phyloP scores from a whole-genome alignment of 2,797 vertebrate genomes.

The Sebastolobus altivelis region DNA sequence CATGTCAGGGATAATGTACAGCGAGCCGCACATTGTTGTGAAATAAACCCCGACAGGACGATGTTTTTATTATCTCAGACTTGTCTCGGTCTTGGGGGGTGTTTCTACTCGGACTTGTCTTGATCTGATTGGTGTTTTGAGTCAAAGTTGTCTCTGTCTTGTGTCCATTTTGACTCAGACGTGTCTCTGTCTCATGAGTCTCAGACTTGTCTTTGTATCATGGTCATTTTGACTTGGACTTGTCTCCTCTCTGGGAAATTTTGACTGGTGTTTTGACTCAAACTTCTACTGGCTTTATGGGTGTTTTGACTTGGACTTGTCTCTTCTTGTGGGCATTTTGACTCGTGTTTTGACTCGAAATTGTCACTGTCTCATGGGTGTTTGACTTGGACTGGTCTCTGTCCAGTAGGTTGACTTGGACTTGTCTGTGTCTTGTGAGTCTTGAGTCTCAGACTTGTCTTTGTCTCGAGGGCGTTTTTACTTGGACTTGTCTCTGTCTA shows the following conservation, averaged over 20 bases:
- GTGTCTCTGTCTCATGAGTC: background rate
- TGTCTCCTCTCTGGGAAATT: no score
- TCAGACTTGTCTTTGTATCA: background rate
- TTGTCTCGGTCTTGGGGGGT: no score
- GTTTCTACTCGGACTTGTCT: no score
- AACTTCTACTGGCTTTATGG: no score
- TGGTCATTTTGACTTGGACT: background rate
- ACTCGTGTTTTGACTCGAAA: background rate
- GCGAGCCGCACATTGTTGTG: no score
- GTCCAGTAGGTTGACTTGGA: background rate
- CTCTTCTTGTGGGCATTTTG: background rate
- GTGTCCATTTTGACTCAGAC: background rate
- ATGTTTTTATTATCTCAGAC: no score
- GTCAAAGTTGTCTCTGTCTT: accelerated
- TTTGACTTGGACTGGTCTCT: background rate
- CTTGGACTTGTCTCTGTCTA: background rate
- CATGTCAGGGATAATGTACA: no score
- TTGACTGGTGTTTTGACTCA: no score
- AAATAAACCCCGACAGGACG: accelerated
- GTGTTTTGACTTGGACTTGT: background rate
- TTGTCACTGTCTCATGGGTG: background rate
- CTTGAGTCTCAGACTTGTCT: background rate
- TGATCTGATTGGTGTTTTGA: background rate
- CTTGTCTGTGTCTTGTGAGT: background rate
- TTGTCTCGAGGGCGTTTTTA: background rate